phyloP scores from a whole-genome alignment of 2,113 vertebrate species.

The Tympanuchus pallidicinctus region DNA sequence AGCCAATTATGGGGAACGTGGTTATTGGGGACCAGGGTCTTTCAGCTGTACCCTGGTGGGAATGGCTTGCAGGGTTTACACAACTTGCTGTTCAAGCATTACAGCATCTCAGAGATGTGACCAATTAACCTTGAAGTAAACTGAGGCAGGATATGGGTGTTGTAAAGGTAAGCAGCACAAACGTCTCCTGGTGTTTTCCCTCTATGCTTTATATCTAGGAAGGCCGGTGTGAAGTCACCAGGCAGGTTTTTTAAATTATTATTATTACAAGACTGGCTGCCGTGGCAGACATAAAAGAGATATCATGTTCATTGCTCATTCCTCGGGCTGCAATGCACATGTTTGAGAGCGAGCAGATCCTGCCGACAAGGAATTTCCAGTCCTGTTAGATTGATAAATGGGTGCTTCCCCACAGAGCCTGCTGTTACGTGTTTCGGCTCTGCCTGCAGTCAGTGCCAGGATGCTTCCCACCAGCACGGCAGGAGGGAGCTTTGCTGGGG shows the following conservation, averaged over 20 bases:
- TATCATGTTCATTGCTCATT: not conserved
- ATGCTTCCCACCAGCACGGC: not conserved
- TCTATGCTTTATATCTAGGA: not conserved
- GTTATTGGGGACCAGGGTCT: not conserved
- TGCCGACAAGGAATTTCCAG: slow-evolving; percentile 22
- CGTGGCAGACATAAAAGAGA: slow-evolving; percentile 16
- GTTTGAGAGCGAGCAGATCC: not conserved
- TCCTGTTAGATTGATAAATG: not conserved
- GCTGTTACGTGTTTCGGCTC: not conserved
- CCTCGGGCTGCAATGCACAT: not conserved
- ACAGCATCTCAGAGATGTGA: not conserved
- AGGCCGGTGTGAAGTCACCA: not conserved
- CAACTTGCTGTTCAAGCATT: not conserved
- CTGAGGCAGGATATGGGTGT: not conserved
- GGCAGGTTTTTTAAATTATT: not conserved
- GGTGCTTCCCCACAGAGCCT: not conserved
- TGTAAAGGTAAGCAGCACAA: not conserved
- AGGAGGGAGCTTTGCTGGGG: not conserved
- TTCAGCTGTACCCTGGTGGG: not conserved
- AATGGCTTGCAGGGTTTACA: fast-evolving
- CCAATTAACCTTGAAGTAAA: not conserved
- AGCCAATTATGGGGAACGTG: not conserved
- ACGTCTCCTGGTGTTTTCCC: not conserved
- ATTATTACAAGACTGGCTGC: not conserved
- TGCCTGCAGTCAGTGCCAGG: not conserved